Conservation (phyloP, 2,797 vertebrate genomes). For the Micromesistius poutassou region DNA sequence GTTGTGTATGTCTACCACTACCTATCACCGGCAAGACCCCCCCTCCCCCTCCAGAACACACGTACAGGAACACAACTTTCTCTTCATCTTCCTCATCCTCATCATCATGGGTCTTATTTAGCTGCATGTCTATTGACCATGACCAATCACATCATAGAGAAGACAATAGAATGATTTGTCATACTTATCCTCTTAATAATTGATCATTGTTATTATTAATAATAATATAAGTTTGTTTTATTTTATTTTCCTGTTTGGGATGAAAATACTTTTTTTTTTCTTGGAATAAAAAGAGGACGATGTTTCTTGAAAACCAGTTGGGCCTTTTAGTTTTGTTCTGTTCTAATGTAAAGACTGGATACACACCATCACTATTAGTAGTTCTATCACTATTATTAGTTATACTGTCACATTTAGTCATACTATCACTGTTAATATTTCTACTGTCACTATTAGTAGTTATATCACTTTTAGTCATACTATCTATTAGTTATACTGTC, state of each 20-base stretch:
- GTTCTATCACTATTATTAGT: not conserved
- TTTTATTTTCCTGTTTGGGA: conserved; percentile 80
- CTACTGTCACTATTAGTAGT: too few relatives aligned
- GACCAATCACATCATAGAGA: conserved; percentile 74
- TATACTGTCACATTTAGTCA: not conserved
- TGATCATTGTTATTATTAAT: conserved; percentile 73
- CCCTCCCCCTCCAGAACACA: conserved; percentile 1
- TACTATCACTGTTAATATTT: too few relatives aligned
- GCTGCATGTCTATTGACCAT: conserved; percentile 82
- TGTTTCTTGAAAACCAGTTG: conserved; percentile 69
- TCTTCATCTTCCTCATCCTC: conserved; percentile 14
- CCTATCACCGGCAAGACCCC: conserved; percentile 1
- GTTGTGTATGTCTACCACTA: not conserved
- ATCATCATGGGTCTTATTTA: conserved; percentile 77
- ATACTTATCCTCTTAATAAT: conserved; percentile 80
- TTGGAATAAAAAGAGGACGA: conserved; percentile 82
- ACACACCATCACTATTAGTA: not conserved
- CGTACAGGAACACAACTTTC: conserved; percentile 11
- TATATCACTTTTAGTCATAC: too few relatives aligned
- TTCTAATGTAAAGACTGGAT: not conserved
- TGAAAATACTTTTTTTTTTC: conserved; percentile 76
- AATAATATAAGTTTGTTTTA: conserved; percentile 84
- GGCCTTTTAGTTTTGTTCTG: conserved; percentile 19
- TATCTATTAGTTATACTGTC: too few relatives aligned
- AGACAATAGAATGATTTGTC: conserved; percentile 70